A percentile compares a stretch with the other conserved stretches of the same genome.
These are phyloP conservation scores for Diachasma alloeum DNA, from an alignment of 1,140 invertebrate genomes.

Conservation along the genomic window DNA sequence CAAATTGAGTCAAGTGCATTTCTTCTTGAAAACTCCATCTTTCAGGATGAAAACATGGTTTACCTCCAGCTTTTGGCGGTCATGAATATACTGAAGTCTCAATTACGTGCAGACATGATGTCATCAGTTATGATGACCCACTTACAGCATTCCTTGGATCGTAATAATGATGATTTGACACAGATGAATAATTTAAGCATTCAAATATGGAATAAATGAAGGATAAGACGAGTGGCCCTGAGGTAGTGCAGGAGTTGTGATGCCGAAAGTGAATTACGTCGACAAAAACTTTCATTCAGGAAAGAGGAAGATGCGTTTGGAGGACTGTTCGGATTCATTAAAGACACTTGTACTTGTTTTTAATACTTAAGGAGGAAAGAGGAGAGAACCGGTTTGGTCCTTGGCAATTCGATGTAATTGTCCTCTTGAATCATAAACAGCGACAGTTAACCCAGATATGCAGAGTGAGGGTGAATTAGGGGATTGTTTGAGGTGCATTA, in stretches of 20 bases:
- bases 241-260: background rate
- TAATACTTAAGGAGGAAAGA: background rate
- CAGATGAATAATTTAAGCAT: background rate
- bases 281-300: background rate
- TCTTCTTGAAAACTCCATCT: background rate
- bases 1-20: background rate
- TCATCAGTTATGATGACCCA: background rate
- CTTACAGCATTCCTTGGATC: background rate
- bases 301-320: background rate
- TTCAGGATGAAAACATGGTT: background rate
- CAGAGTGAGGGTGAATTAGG: background rate
- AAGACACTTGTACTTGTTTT: background rate
- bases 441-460: conserved; percentile 16
- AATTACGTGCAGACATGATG: background rate
- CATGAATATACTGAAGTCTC: background rate
- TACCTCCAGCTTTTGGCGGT: background rate
- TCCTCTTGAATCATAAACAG: conserved; percentile 17
- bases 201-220: background rate
- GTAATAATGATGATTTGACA: background rate
- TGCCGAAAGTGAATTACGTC: too few species aligned
- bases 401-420: conserved; percentile 15
- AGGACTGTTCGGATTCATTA: background rate
- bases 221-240: background rate
- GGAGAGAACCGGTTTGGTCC: background rate
- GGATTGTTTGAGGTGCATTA: background rate